Base-by-base conservation (phyloP, 2,113 vertebrate species). In the Limanda limanda region DNA sequence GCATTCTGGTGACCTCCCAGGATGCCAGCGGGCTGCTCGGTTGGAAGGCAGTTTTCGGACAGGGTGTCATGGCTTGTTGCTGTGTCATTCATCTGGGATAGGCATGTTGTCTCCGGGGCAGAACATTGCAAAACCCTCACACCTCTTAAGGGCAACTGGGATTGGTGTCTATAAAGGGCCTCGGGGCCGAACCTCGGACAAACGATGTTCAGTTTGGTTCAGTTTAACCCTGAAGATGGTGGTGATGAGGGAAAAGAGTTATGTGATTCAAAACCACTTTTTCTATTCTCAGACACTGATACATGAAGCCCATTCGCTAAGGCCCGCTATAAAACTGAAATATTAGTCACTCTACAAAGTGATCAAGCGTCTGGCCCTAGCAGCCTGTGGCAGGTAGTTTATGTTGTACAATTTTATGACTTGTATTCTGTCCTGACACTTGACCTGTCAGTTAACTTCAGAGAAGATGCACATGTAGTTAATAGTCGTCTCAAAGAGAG, bases 1-100 rank as follows among this genome's bases (percentile, higher is more conserved):
- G 88, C 87, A 93, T 91, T 88, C 89, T 86, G 80, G 83, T 91
- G 91, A 92, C 90, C 86, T 90, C 89, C 86, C 89, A 75, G 89
- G 86, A 88, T 68, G 85, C 87, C 76, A 82, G 79, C 59, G 42
- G 81, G 66, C 74, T 54, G 62, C 64, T 45, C 71, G 80, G 79
- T 21, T 76, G 59, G 75, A 67, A 21, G 82, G 79, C 89, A 87
- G 81, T 89, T 92, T 92, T 87, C 86, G 91, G 86, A 92, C 78
- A 71, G 74, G 78, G 78, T 82, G 84, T 84, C 75, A 48, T 61
- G 62, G 76, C 74, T 82, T 76, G 74, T 87, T 87, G 90, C 84
- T 83, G 83, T 75, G 86, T 92, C 89, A 92, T 86, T 88, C 15
- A 59, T 84, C 79, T 86, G 82, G 42, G 42, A 80, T 40, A 75